Base-by-base conservation (phyloP, 2,113 vertebrate genomes). In the Alethe diademata region DNA sequence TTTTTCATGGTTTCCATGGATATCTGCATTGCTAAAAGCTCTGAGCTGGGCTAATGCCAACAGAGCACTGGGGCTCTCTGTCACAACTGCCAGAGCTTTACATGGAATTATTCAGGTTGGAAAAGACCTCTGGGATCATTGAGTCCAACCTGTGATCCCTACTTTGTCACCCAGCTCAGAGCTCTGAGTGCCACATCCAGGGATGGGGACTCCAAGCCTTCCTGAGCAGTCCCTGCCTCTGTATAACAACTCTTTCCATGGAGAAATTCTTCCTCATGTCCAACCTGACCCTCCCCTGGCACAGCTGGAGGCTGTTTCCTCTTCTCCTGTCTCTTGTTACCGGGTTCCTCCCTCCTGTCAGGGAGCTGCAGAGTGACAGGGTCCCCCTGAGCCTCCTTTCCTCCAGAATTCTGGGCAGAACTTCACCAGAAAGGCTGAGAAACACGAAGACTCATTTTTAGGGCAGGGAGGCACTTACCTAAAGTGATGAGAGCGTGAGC, bases 401-500 rank as follows among this genome's bases (percentile, higher is more conserved):
- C 56, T 42, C 31, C 78, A 70, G 31, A 14, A 76, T 19, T 92
- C 7, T n/a, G 61, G 66, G 71, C 33, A 54, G 24, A 65, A 50
- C 62, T 38, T 38, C 5, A 20, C 12, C 45, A 62, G 28, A 20
- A 75, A 57, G 22, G 29, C 25, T 42, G 25, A 19, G 90, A 61
- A 4, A 28, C 22, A 26, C 0, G 0, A 67, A 14, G 14, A 9
- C 5, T 28, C 1, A 0, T 13, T 56, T 26, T 14, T 33, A 4
- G n/a, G 14, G 48, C 26, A 51, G 81, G 33, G 10, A 10, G 33
- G 8, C 38, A 57, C 97, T 86, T 80, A 99, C 99, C 99, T 29
- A 99, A 90, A 18, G 99, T 98, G 53, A 99, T 98, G 92, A 99
- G 98, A 1, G 99, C 99, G 0, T 99, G 99, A 7, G 99, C 99